Conservation (phyloP, 2,797 vertebrate genomes). For the Phrynocephalus vlangalii region DNA sequence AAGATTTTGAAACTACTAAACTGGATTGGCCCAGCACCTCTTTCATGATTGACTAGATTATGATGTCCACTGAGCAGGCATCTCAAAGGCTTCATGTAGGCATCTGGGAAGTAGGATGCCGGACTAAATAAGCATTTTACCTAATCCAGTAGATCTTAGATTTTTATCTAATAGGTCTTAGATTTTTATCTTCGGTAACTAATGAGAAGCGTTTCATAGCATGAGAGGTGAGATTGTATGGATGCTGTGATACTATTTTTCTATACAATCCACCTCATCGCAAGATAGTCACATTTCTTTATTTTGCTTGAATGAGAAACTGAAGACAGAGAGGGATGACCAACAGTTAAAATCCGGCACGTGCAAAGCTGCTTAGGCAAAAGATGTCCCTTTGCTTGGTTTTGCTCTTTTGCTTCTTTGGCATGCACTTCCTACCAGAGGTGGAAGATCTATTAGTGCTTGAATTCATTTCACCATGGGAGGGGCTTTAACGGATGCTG, state of each 20-base stretch:
- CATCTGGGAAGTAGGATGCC: neutral
- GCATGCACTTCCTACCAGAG: neutral
- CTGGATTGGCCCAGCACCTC: neutral
- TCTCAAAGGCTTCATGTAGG: neutral
- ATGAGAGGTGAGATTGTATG: neutral
- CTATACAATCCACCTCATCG: neutral
- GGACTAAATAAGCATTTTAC: neutral
- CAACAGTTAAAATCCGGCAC: neutral
- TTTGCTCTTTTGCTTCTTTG: neutral
- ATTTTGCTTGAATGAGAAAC: neutral
- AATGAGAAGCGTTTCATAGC: neutral
- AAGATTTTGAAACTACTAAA: neutral
- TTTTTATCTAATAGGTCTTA: neutral
- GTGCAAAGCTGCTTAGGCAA: neutral
- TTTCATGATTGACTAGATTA: neutral
- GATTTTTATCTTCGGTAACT: neutral
- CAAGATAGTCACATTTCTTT: neutral
- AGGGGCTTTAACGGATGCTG: neutral
- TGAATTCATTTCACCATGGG: rapidly evolving
- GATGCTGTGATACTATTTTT: neutral
- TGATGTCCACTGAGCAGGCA: neutral
- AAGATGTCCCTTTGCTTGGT: neutral
- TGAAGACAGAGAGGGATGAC: neutral
- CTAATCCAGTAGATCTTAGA: neutral
- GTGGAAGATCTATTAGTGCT: neutral